Base-by-base conservation (phyloP, 2,797 vertebrate genomes). In the Pelobates cultripes region DNA sequence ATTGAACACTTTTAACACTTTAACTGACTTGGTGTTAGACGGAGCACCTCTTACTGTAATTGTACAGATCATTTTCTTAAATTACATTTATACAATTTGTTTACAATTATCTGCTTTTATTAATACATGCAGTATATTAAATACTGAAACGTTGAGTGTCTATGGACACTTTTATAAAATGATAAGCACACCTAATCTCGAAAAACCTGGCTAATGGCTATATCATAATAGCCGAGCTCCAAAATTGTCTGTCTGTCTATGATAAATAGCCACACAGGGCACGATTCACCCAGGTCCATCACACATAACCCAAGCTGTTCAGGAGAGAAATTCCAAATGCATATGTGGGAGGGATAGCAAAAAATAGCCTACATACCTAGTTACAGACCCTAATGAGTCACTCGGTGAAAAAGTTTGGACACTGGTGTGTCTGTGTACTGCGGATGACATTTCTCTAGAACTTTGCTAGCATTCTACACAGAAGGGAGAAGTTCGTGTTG, bases 281-380 rank as follows among this genome's bases (percentile, higher is more conserved):
- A 64, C 40, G 61, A 64, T 64, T 64, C 61, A 64, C 61, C 28
- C 6, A 64, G 61, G 61, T 64, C 61, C 61, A 64, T 17, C 28
- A 41, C 6, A 14, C 6, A 40, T 40, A 17, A 10, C 17, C n/a
- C 61, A 64, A 64, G 61, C 61, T 64, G 17, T 64, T 40, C 2
- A 28, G 28, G 61, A 40, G 61, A 64, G 7, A 64, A 41, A 28
- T 28, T 64, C 17, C 61, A 64, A 64, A 7, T 17, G 61, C 17
- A 7, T 64, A 8, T 10, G 61, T 64, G 5, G n/a, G 61, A 28
- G 61, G 17, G 12, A 64, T 17, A 10, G 61, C 17, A 64, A 64
- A 61, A 64, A 64, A 64, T 64, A 64, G 28, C 61, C 61, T n/a
- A 64, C n/a, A 14, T 12, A 28, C 7, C 61, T 64, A 28, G n/a